These are phyloP conservation scores for Plemyria rubiginata DNA, from an alignment of 2,888 invertebrate genomes.

Conservation along the genomic window DNA sequence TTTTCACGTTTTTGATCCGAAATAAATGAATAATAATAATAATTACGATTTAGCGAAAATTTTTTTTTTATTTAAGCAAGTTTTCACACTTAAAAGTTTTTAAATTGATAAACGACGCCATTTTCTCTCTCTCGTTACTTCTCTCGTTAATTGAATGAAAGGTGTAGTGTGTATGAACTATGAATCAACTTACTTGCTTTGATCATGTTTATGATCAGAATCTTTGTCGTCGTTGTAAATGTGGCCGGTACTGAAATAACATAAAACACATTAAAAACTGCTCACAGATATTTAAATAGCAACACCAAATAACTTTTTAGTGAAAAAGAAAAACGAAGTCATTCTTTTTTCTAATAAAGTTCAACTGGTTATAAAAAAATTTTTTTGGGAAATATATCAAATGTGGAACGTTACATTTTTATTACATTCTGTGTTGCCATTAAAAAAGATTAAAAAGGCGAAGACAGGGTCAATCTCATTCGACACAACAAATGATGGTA, in stretches of 20 bases:
- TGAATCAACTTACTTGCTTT: conserved; percentile 74
- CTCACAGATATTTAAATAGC: conserved; percentile 25
- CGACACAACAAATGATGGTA: conserved; percentile 65
- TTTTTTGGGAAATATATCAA: not conserved
- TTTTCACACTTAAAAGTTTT: too few relatives aligned
- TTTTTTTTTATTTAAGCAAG: too few relatives aligned
- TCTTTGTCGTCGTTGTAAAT: conserved; percentile 79
- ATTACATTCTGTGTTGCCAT: conserved; percentile 58
- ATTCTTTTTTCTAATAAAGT: too few relatives aligned
- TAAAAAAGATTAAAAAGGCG: conserved; percentile 36
- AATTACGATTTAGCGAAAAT: too few relatives aligned
- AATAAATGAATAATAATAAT: too few relatives aligned
- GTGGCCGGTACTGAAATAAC: conserved; percentile 76
- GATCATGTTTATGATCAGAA: conserved; percentile 81
- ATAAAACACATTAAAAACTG: conserved; percentile 32
- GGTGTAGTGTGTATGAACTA: too few relatives aligned
- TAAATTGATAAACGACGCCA: too few relatives aligned
- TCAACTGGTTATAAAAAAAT: too few relatives aligned
- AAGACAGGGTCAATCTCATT: conserved; percentile 69
- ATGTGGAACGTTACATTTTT: not conserved
- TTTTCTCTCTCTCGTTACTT: too few relatives aligned
- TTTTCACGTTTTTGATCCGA: too few relatives aligned
- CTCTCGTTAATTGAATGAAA: too few relatives aligned
- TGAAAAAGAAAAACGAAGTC: too few relatives aligned
- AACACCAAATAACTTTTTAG: conserved; percentile 44